Evolutionary conservation across 1,140 invertebrate species (phyloP), one percentile per base, ranked within the genome.

Genomic region (Caenorhabditis remanei): DNA sequence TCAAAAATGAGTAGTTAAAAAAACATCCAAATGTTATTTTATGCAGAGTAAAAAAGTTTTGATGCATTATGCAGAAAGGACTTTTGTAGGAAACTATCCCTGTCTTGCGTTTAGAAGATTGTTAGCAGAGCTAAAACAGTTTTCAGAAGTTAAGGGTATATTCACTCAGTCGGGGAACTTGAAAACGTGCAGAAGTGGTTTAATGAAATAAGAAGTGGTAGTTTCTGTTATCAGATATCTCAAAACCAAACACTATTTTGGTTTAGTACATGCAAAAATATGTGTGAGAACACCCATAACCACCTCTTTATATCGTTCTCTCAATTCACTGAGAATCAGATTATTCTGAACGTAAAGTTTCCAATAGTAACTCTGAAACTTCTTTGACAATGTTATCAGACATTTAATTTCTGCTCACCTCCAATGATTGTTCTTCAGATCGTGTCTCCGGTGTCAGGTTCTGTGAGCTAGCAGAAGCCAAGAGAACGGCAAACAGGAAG

Each of bases 321-420:
- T 86, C 32, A 88, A 46, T 53, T 83, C 84, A 83, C 21, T 83
- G 41, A 88, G 83, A 83, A 88, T 88, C n/a, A 83, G 21, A 83
- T 88, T 88, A 83, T 88, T 88, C 46, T 88, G 71, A 48, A 61
- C 75, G 58, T 86, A 88, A 46, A 88, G 67, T 79, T 86, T 86
- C 87, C 87, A 88, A 67, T 88, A 88, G 61, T 88, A 88, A 40
- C 65, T 83, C 87, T 88, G 58, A 83, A 88, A 86, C 48, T 43
- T 79, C 21, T 50, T n/a, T 79, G 8, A 79, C 21, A 5, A 63
- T 32, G 2, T 40, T 50, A 53, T 79, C 9, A 19, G 9, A 13
- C 13, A 53, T 50, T 24, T 9, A 3, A 0, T 13, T 19, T 0
- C 1, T 8, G 0, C 46, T 41, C n/a, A 79, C 71, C 71, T 79